phyloP scores from a whole-genome alignment of 2,888 invertebrate genomes.

The Drosophila mimica region DNA sequence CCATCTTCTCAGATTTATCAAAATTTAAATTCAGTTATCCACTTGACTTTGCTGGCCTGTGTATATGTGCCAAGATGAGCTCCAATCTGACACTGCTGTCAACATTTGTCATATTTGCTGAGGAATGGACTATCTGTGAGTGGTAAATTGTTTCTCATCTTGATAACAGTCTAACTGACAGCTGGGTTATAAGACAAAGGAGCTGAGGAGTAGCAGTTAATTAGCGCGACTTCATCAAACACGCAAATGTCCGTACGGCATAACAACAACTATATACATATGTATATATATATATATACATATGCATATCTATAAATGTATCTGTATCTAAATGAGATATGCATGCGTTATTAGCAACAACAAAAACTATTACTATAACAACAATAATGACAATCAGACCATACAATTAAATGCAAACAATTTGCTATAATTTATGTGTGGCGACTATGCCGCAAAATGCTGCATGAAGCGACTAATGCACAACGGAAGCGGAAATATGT shows the following conservation, averaged over 20 bases:
- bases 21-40: background rate
- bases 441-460: slow-evolving; percentile 48
- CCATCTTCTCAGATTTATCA: background rate
- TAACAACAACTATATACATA: slow-evolving; percentile 7
- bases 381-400: slow-evolving; percentile 39
- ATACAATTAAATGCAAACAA: slow-evolving; percentile 79
- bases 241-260: slow-evolving; percentile 25
- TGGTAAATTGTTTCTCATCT: slow-evolving; percentile 29
- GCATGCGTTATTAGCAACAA: slow-evolving; percentile 43
- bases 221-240: slow-evolving; percentile 72
- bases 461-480: slow-evolving; percentile 70
- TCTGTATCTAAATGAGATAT: slow-evolving; percentile 46
- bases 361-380: slow-evolving; percentile 12
- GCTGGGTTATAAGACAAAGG: slow-evolving; percentile 61
- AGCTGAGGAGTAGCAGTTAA: slow-evolving; percentile 68
- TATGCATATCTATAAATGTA: slow-evolving; percentile 8
- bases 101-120: slow-evolving; percentile 53
- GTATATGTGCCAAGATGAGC: background rate
- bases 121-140: slow-evolving; percentile 33
- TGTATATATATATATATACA: background rate
- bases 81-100: slow-evolving; percentile 43
- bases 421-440: slow-evolving; percentile 79
- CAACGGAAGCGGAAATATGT: slow-evolving; percentile 80
- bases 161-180: slow-evolving; percentile 54
- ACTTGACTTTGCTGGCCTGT: background rate